These are phyloP conservation scores for Sinodicranocentrus sp. DNA, from an alignment of 2,888 invertebrate species.

Conservation along the genomic window DNA sequence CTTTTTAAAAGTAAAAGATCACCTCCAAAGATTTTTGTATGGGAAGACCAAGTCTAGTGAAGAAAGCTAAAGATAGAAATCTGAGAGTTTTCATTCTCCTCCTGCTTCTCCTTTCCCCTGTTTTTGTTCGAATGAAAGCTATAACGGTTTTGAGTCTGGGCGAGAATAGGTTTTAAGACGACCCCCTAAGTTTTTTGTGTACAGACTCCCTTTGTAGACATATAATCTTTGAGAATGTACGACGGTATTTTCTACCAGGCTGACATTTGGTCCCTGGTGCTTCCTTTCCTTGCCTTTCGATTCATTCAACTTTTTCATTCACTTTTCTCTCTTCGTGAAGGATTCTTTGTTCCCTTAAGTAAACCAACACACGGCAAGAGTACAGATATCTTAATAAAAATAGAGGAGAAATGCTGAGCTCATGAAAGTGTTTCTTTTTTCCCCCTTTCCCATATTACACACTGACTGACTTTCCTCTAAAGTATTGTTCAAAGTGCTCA, in stretches of 20 bases:
- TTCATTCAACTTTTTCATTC: constrained; percentile 25
- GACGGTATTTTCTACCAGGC: background rate
- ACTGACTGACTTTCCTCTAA: background rate
- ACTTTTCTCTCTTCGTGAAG: background rate
- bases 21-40: background rate
- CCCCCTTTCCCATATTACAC: constrained; percentile 12
- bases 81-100: background rate
- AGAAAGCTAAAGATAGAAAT: background rate
- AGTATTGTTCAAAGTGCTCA: background rate
- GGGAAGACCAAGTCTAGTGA: background rate
- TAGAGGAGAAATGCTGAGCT: background rate
- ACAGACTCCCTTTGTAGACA: too few relatives aligned
- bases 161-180: too few relatives aligned
- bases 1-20: background rate
- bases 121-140: too few relatives aligned
- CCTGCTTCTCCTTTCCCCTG: background rate
- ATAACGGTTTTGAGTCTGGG: too few relatives aligned
- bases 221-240: too few relatives aligned
- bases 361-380: background rate
- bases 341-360: constrained; percentile 27
- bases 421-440: constrained; percentile 28
- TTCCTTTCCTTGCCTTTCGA: constrained; percentile 16
- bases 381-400: background rate
- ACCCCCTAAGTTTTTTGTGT: too few relatives aligned
- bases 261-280: constrained; percentile 47